phyloP scores from a whole-genome alignment of 1,140 invertebrate genomes.

The Latrodectus geometricus region DNA sequence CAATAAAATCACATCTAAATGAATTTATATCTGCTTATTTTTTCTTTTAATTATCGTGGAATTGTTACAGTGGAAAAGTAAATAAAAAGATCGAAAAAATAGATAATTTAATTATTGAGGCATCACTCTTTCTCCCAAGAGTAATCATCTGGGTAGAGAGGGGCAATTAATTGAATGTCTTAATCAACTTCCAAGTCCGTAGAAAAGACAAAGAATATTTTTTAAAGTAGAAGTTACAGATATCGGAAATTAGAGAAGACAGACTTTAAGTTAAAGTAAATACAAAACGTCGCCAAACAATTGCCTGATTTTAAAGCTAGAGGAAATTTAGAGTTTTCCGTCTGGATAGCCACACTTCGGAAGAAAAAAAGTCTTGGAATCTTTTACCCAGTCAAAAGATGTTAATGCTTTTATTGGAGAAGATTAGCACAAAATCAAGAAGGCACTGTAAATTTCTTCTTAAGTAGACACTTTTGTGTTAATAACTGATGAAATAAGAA shows the following conservation, averaged over 20 bases:
- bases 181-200: neutral
- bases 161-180: neutral
- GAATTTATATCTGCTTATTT: too few species aligned
- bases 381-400: too few species aligned
- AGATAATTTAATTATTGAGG: neutral
- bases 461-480: too few species aligned
- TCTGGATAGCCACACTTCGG: neutral
- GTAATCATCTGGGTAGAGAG: neutral
- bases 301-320: neutral
- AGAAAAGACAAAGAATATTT: neutral
- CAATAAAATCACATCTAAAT: too few species aligned
- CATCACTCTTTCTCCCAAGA: neutral
- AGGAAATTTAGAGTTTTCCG: neutral
- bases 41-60: too few species aligned
- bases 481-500: too few species aligned
- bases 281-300: neutral
- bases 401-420: too few species aligned
- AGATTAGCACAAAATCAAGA: too few species aligned
- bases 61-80: too few species aligned
- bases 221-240: neutral
- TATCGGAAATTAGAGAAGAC: neutral
- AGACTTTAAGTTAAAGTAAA: neutral
- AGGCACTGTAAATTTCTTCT: too few species aligned
- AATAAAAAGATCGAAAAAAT: neutral
- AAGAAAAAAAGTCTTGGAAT: neutral